Evolutionary conservation across 1,140 invertebrate species (phyloP).

Genomic region (Planococcus citri): DNA sequence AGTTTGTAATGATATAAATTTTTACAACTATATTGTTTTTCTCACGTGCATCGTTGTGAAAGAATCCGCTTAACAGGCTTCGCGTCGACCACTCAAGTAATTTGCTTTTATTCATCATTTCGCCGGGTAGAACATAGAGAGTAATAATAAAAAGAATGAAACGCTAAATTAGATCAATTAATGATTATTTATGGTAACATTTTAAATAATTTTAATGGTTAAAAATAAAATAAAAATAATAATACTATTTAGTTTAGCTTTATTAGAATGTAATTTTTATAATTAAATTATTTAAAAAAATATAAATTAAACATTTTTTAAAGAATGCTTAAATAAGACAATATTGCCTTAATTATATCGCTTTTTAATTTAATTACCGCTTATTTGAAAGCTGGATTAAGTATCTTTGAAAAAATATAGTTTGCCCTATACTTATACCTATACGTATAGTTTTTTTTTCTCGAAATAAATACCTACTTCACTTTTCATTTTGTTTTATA

Average conservation of each 20-base stretch:
- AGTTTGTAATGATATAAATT: constrained; percentile 17
- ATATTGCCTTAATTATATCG: no score
- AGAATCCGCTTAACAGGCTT: neutral
- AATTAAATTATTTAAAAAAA: neutral
- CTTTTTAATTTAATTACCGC: no score
- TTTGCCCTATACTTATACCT: no score
- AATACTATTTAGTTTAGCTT: neutral
- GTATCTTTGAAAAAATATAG: no score
- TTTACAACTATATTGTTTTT: constrained; percentile 19
- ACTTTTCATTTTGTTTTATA: no score
- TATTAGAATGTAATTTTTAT: neutral
- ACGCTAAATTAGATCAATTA: no score
- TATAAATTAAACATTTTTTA: neutral
- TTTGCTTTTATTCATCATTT: neutral
- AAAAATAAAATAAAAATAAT: neutral
- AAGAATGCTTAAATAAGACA: neutral
- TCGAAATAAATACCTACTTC: no score
- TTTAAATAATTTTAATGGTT: neutral
- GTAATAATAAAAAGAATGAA: no score
- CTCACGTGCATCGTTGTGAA: constrained; percentile 8
- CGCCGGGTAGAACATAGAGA: neutral
- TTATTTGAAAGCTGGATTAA: no score
- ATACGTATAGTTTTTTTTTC: no score
- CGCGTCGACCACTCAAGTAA: neutral
- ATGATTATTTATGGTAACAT: no score